phyloP scores from a whole-genome alignment of 2,888 invertebrate species.

The Schizotus pectinicornis region DNA sequence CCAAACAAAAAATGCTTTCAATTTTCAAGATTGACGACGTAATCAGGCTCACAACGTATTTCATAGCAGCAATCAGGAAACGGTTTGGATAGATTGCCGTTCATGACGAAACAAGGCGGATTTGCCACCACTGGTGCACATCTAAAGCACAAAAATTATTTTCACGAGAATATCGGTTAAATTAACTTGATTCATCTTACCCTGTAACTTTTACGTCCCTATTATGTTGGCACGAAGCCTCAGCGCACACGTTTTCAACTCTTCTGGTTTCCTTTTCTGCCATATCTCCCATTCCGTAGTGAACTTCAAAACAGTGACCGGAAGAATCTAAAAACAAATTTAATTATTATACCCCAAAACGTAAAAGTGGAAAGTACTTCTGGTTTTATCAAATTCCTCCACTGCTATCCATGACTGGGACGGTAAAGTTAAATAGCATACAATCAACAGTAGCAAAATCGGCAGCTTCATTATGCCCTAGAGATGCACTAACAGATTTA shows the following conservation, averaged over 20 bases:
- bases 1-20: background rate
- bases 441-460: too few relatives aligned
- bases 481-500: too few relatives aligned
- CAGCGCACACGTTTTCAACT: background rate
- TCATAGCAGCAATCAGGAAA: slow-evolving; percentile 12
- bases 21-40: background rate
- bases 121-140: background rate
- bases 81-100: slow-evolving; percentile 4
- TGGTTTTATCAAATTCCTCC: background rate
- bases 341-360: background rate
- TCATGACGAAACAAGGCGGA: background rate
- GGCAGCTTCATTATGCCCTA: too few relatives aligned
- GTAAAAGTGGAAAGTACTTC: background rate
- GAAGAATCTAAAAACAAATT: background rate
- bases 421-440: too few relatives aligned
- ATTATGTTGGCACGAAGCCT: background rate
- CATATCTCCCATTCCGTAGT: background rate
- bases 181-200: background rate
- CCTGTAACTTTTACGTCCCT: background rate
- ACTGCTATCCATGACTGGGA: too few relatives aligned
- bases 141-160: slow-evolving; percentile 2
- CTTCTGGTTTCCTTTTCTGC: background rate
- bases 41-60: background rate
- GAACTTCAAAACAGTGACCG: background rate
- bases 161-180: background rate